Conservation (phyloP, 2,888 invertebrate genomes). For the Temnothorax rugatulus region DNA sequence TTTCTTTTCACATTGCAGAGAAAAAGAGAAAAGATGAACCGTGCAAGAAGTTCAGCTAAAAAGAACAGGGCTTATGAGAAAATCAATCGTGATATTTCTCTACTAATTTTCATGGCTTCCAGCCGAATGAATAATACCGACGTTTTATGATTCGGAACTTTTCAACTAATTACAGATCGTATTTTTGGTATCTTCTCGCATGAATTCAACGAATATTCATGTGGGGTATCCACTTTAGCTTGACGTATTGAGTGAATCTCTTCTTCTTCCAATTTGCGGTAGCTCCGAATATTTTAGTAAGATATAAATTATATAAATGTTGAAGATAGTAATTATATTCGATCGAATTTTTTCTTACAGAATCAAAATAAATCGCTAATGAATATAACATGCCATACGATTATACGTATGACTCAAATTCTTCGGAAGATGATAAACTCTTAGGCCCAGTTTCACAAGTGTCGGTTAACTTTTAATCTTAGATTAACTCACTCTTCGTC, state of each 20-base stretch:
- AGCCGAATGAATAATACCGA: background rate
- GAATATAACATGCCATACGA: background rate
- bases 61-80: background rate
- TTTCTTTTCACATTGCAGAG: too few relatives aligned
- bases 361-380: background rate
- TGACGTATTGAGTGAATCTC: background rate
- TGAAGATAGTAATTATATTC: background rate
- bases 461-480: too few relatives aligned
- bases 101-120: background rate
- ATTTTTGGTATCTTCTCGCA: background rate
- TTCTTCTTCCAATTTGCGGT: background rate
- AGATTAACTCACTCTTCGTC: too few relatives aligned
- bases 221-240: background rate
- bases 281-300: background rate
- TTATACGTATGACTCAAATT: background rate
- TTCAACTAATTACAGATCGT: slow-evolving; percentile 13
- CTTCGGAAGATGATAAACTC: background rate
- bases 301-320: slow-evolving; percentile 9
- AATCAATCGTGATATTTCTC: background rate
- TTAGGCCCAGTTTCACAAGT: too few relatives aligned
- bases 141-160: background rate
- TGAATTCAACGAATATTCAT: background rate
- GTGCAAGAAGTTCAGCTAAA: too few relatives aligned
- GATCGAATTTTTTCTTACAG: background rate
- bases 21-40: too few relatives aligned